These are phyloP conservation scores for Hydrotaea diabolus DNA, from an alignment of 2,888 invertebrate species.

Conservation along the genomic window DNA sequence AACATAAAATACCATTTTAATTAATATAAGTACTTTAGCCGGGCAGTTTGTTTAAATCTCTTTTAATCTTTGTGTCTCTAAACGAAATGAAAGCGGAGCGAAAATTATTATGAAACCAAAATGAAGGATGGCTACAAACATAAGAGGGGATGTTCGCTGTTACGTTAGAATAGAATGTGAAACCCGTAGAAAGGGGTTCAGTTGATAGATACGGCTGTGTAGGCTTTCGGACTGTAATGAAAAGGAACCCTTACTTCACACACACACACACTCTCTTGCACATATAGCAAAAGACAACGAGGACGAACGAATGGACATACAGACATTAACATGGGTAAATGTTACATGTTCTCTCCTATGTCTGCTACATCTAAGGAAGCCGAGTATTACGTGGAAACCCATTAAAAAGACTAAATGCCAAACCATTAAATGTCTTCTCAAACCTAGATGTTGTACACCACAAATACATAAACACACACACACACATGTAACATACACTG, in stretches of 20 bases:
- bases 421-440: conserved; percentile 44
- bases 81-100: neutral
- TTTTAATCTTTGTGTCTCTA: conserved; percentile 49
- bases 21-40: conserved; percentile 68
- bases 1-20: conserved; percentile 46
- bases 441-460: neutral
- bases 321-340: neutral
- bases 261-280: neutral
- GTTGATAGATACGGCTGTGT: neutral
- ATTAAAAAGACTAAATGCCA: conserved; percentile 61
- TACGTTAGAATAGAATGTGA: neutral
- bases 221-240: neutral
- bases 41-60: conserved; percentile 50
- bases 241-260: neutral
- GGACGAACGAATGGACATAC: conserved; percentile 33
- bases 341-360: neutral
- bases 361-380: neutral
- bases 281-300: no score
- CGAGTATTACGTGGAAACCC: conserved; percentile 24
- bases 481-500: no score
- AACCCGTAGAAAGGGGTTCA: neutral
- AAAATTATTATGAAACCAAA: neutral
- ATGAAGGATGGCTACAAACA: neutral
- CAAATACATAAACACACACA: no score
- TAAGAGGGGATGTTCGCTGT: neutral